Percentiles rank a stretch among this genome's conserved stretches.
Evolutionary conservation across 2,888 invertebrate genomes (phyloP).

Genomic region (Drosophila vallismaia): DNA sequence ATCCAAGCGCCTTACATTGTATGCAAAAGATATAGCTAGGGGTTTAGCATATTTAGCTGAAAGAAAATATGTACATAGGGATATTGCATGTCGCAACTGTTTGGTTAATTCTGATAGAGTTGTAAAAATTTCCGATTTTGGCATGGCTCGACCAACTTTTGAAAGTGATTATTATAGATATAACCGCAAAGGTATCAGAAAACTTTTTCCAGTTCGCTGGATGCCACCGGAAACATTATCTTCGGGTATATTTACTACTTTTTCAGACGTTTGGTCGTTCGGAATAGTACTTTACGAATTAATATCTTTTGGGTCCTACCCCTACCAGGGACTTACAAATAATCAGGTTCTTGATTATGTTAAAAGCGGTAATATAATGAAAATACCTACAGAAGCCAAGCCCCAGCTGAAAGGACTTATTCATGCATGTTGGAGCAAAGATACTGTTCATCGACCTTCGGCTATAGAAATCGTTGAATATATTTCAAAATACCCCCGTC

Average conservation of each 20-base stretch:
- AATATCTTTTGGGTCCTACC: constrained; percentile 95
- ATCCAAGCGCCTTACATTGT: constrained; percentile 90
- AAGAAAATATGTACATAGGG: constrained; percentile 94
- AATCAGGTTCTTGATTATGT: constrained; percentile 92
- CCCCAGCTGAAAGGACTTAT: constrained; percentile 92
- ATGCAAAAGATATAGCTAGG: constrained; percentile 94
- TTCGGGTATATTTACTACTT: constrained; percentile 92
- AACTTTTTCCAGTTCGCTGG: constrained; percentile 92
- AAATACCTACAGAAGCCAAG: constrained; percentile 90
- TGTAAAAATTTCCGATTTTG: constrained; percentile 93
- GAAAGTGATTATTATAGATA: constrained; percentile 96
- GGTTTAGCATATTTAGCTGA: constrained; percentile 93
- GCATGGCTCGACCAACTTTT: constrained; percentile 94
- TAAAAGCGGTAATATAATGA: constrained; percentile 89
- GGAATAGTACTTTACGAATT: constrained; percentile 95
- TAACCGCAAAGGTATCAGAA: constrained; percentile 91
- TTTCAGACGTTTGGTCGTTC: constrained; percentile 96
- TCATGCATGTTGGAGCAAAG: constrained; percentile 91
- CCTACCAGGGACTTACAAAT: constrained; percentile 94
- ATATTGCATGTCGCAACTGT: constrained; percentile 92
- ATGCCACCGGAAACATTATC: constrained; percentile 96
- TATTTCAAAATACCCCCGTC: constrained; percentile 90
- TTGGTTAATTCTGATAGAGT: constrained; percentile 89
- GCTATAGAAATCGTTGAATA: constrained; percentile 92
- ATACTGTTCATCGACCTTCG: constrained; percentile 88